phyloP scores from a whole-genome alignment of 1,140 invertebrate genomes.

The Teleopsis dalmanni region DNA sequence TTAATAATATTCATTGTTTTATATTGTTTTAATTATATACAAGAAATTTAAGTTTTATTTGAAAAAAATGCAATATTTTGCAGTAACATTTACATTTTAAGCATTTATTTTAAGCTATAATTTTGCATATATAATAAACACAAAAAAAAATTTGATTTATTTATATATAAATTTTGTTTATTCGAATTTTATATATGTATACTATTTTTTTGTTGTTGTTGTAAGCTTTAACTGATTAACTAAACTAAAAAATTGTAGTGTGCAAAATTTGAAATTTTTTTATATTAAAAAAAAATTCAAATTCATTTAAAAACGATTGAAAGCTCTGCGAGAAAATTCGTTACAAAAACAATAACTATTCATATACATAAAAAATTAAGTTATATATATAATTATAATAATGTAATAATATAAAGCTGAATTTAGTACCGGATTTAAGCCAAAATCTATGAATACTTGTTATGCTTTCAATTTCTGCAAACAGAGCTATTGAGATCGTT shows the following conservation, averaged over 20 bases:
- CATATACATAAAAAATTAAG: no score
- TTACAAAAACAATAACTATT: no score
- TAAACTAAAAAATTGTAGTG: no score
- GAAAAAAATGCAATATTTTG: neutral
- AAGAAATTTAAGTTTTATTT: neutral
- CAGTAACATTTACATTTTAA: neutral
- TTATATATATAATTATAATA: no score
- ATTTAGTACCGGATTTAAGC: no score
- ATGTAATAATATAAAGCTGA: neutral
- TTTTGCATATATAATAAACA: neutral
- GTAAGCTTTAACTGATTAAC: no score
- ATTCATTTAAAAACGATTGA: conserved; percentile 7
- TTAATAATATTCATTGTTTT: conserved; percentile 1
- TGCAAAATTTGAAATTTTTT: no score
- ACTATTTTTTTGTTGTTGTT: no score
- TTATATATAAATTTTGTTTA: neutral
- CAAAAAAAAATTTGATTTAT: neutral
- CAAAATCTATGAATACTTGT: no score
- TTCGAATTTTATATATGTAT: neutral
- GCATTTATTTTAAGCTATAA: neutral
- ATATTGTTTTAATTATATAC: neutral
- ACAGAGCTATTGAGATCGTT: conserved; percentile 29
- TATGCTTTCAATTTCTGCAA: conserved; percentile 16
- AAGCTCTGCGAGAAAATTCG: conserved; percentile 15
- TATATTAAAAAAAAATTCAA: no score